Percentiles rank a stretch among this genome's conserved stretches.
These are phyloP conservation scores for Pelvicachromis taeniatus DNA, from an alignment of 2,113 vertebrate genomes.

Conservation along the genomic window DNA sequence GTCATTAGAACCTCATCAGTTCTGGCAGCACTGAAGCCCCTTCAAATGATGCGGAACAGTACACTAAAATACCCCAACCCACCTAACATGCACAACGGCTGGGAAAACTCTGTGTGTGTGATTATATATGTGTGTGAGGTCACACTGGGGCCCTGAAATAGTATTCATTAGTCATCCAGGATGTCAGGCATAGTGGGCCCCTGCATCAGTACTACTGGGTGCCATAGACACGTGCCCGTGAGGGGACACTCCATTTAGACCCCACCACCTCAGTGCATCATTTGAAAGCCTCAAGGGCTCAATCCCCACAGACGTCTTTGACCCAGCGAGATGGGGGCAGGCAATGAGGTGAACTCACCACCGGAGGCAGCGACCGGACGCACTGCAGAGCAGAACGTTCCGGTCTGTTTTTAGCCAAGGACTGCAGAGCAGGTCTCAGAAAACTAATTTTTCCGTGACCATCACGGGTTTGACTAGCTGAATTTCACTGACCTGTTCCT, in stretches of 20 bases:
- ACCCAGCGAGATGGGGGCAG: slow-evolving; percentile 58
- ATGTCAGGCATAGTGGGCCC: slow-evolving; percentile 45
- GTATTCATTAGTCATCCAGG: slow-evolving; percentile 72
- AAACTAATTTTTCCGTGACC: slow-evolving; percentile 28
- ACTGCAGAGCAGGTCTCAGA: slow-evolving; percentile 9
- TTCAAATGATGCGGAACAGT: slow-evolving; percentile 70
- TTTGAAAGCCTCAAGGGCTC: slow-evolving; percentile 35
- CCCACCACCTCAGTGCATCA: slow-evolving; percentile 49
- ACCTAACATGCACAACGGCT: slow-evolving; percentile 39
- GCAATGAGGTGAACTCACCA: slow-evolving; percentile 62
- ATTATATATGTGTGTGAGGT: slow-evolving; percentile 51
- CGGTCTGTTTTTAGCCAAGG: slow-evolving; percentile 50
- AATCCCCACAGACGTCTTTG: slow-evolving; percentile 52
- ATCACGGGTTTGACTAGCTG: neutral
- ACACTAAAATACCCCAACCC: slow-evolving; percentile 37
- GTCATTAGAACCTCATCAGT: slow-evolving; percentile 72
- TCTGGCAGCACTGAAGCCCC: slow-evolving; percentile 62
- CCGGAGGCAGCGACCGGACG: slow-evolving; percentile 40
- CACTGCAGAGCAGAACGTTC: slow-evolving; percentile 65
- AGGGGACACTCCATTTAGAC: slow-evolving; percentile 64
- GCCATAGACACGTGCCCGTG: slow-evolving; percentile 23
- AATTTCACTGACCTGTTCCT: neutral
- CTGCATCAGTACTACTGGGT: slow-evolving; percentile 44
- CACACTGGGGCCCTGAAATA: slow-evolving; percentile 67
- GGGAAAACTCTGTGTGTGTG: slow-evolving; percentile 33